These are phyloP conservation scores for Motacilla tschutschensis DNA, from an alignment of 2,113 vertebrate genomes.

Conservation along the genomic window DNA sequence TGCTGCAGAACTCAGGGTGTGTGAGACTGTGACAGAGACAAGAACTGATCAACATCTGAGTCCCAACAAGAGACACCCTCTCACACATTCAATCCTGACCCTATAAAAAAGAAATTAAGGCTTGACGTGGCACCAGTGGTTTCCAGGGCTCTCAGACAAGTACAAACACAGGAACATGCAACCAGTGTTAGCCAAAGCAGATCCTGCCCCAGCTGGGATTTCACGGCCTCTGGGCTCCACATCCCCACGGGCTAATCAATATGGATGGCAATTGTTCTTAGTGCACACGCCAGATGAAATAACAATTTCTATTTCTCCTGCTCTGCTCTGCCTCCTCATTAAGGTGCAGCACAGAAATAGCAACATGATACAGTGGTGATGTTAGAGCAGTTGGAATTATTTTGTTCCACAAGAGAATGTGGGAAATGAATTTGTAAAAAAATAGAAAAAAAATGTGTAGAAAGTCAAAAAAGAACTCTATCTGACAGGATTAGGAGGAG, in stretches of 20 bases:
- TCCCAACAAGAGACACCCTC: background rate
- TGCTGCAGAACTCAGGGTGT: background rate
- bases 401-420: background rate
- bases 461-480: background rate
- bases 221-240: conserved; percentile 47
- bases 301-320: background rate
- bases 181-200: conserved; percentile 9
- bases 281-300: conserved; percentile 20
- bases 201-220: conserved; percentile 53
- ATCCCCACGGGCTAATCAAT: conserved; percentile 70
- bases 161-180: conserved; percentile 58
- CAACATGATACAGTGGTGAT: background rate
- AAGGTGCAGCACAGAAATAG: background rate
- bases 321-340: background rate
- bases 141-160: conserved; percentile 51
- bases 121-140: background rate
- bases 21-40: background rate
- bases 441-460: background rate
- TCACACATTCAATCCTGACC: background rate
- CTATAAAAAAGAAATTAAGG: background rate
- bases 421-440: background rate
- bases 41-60: background rate
- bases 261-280: conserved; percentile 65
- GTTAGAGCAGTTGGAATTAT: background rate
- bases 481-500: background rate